These are phyloP conservation scores for Caranx ignobilis DNA, from an alignment of 2,113 vertebrate species.

Conservation along the genomic window DNA sequence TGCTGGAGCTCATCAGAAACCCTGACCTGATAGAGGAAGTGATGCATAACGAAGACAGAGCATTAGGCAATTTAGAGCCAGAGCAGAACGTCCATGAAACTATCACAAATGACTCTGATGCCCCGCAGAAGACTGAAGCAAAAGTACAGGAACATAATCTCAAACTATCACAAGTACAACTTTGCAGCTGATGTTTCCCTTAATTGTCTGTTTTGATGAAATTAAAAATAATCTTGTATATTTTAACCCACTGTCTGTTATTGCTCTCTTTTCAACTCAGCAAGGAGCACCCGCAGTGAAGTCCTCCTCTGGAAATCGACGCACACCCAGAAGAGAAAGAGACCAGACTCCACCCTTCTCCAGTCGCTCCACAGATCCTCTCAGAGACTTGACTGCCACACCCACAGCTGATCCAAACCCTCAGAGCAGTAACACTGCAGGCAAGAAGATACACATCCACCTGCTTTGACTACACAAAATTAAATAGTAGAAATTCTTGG, in stretches of 20 bases:
- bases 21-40: conserved; percentile 56
- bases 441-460: conserved; percentile 14
- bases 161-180: conserved; percentile 19
- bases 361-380: conserved; percentile 42
- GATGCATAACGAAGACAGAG: conserved; percentile 31
- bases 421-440: conserved; percentile 37
- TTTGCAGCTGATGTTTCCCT: not conserved
- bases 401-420: conserved; percentile 25
- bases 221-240: not conserved
- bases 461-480: not conserved
- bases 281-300: not conserved
- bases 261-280: conserved; percentile 10
- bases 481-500: not conserved
- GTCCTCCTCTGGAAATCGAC: conserved; percentile 26
- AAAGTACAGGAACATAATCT: conserved; percentile 13
- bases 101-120: not conserved
- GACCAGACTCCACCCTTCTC: not conserved
- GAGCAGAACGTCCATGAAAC: conserved; percentile 5
- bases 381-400: conserved; percentile 24
- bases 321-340: conserved; percentile 11
- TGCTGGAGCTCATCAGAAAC: conserved; percentile 54
- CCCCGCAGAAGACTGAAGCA: conserved; percentile 1
- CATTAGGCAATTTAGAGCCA: conserved; percentile 15
- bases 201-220: not conserved
- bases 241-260: not conserved